Evolutionary conservation across 2,113 vertebrate genomes (phyloP).

Genomic region (Acanthochromis polyacanthus): DNA sequence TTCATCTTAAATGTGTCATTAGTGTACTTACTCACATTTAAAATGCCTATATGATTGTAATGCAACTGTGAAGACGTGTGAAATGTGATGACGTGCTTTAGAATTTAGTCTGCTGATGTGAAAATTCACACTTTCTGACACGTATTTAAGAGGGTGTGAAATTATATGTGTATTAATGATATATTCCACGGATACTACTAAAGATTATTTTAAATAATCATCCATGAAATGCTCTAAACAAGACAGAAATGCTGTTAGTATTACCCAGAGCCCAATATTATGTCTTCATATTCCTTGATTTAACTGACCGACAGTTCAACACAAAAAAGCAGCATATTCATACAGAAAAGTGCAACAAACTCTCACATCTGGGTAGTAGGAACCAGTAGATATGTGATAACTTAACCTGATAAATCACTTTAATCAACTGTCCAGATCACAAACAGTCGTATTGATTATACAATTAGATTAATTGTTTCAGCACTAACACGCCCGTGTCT

Average conservation of each 20-base stretch:
- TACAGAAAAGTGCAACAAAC: not conserved
- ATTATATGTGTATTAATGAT: not conserved
- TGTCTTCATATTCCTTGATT: not conserved
- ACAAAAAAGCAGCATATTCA: not conserved
- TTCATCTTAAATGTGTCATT: too few relatives aligned
- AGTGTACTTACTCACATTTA: not conserved
- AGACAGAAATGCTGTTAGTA: not conserved
- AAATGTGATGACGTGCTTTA: slow-evolving; percentile 8
- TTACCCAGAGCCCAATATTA: too few relatives aligned
- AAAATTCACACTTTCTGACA: not conserved
- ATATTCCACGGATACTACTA: not conserved
- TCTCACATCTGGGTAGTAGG: not conserved
- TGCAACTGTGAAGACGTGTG: slow-evolving; percentile 11
- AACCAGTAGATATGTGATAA: not conserved
- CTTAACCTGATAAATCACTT: not conserved
- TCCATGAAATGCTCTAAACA: not conserved
- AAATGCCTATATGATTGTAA: slow-evolving; percentile 2
- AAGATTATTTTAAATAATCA: not conserved
- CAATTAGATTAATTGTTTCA: not conserved
- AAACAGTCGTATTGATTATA: slow-evolving; percentile 1
- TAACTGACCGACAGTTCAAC: not conserved
- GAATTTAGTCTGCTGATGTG: not conserved
- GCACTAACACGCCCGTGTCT: not conserved
- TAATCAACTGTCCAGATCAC: not conserved
- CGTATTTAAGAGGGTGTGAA: too few relatives aligned